Percentiles rank a stretch among this genome's conserved stretches.
These are phyloP conservation scores for Altica lythri DNA, from an alignment of 2,888 invertebrate species.

Conservation along the genomic window DNA sequence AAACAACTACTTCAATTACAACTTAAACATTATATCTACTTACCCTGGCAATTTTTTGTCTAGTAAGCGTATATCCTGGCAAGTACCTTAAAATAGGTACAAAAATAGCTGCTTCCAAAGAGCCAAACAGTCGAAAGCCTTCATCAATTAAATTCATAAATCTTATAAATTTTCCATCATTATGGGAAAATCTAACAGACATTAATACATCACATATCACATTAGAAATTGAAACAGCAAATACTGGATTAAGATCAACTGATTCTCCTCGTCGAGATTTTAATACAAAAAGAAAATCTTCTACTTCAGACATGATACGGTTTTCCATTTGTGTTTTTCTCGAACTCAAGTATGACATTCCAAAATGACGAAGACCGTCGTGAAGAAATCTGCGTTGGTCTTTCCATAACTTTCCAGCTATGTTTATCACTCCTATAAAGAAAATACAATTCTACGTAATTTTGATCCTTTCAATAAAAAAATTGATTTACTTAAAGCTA, in stretches of 20 bases:
- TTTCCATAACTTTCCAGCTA: slow-evolving; percentile 88
- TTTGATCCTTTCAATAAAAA: not conserved
- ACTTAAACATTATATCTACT: slow-evolving; percentile 12
- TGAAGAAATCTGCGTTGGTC: slow-evolving; percentile 87
- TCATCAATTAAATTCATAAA: slow-evolving; percentile 89
- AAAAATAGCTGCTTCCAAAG: slow-evolving; percentile 81
- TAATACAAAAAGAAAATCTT: slow-evolving; percentile 71
- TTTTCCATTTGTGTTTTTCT: slow-evolving; percentile 83
- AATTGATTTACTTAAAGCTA: not conserved
- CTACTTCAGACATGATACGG: slow-evolving; percentile 82
- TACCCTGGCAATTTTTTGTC: slow-evolving; percentile 63
- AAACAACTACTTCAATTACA: not conserved
- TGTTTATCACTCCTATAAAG: slow-evolving; percentile 82
- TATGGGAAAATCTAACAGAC: slow-evolving; percentile 82
- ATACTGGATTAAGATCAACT: slow-evolving; percentile 73
- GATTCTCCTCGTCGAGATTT: slow-evolving; percentile 69
- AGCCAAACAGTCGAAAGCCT: slow-evolving; percentile 86
- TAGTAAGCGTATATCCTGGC: slow-evolving; percentile 60
- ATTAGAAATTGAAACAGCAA: slow-evolving; percentile 84
- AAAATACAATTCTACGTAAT: slow-evolving; percentile 13
- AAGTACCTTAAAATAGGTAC: slow-evolving; percentile 75
- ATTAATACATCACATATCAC: slow-evolving; percentile 90
- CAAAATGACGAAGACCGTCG: slow-evolving; percentile 81
- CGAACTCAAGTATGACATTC: slow-evolving; percentile 84
- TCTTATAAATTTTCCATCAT: slow-evolving; percentile 76